Percentiles rank a stretch among this genome's conserved stretches.
Conservation (phyloP, 2,888 invertebrate genomes). For the Toxonevra muliebris region DNA sequence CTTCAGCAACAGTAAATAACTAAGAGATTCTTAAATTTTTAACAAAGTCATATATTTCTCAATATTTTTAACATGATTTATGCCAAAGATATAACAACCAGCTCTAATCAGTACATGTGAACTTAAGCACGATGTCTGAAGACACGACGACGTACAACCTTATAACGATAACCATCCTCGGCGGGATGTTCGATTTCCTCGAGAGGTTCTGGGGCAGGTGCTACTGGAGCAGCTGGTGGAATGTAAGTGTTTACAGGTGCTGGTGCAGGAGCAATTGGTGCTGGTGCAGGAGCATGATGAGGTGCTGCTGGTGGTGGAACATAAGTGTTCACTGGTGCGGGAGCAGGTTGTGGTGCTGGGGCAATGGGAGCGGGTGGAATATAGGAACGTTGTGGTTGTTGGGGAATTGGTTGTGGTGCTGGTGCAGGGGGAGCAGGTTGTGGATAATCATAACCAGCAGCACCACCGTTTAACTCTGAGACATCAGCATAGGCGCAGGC, state of each 20-base stretch:
- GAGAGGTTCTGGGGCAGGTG: no score
- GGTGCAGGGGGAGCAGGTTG: conserved; percentile 21
- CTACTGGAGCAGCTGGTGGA: conserved; percentile 30
- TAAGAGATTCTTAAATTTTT: no score
- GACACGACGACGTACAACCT: conserved; percentile 33
- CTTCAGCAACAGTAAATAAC: no score
- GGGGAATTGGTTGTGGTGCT: conserved; percentile 19
- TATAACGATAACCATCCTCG: conserved; percentile 39
- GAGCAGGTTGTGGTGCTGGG: conserved; percentile 10
- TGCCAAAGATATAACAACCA: no score
- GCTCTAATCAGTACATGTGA: neutral
- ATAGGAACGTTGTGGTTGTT: no score
- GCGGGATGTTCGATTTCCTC: neutral
- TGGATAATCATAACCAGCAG: conserved; percentile 30
- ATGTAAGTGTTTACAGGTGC: conserved; percentile 19
- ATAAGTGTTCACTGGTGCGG: neutral
- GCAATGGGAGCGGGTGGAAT: no score
- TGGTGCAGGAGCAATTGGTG: conserved; percentile 19
- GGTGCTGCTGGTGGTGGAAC: neutral
- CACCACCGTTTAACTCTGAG: conserved; percentile 29
- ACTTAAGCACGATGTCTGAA: neutral
- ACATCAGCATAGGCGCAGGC: conserved; percentile 35
- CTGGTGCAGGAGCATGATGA: conserved; percentile 12
- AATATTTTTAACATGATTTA: no score
- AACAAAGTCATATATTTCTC: no score